Base-by-base conservation (phyloP, 2,888 invertebrate species). In the Drosophila imparisetae region DNA sequence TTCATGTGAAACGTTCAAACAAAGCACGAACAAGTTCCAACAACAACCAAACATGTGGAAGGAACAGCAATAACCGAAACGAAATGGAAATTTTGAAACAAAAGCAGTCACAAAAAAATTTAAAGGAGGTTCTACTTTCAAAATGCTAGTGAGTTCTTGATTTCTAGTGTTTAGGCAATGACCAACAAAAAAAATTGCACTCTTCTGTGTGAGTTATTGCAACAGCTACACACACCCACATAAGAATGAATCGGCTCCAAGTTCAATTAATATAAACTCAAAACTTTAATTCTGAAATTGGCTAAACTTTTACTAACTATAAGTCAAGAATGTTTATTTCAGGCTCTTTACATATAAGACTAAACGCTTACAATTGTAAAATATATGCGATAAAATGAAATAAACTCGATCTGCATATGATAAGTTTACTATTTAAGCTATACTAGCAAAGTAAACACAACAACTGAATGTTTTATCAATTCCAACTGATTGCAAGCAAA, bases 1-100 rank as follows among this genome's bases (percentile, higher is more conserved):
- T 89, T 86, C 70, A 75, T 83, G 81, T 70, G 87, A 90, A 81
- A 89, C 72, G 76, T 71, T 73, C 71, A 72, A 83, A 76, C 77
- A 80, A 79, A 86, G 75, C 86, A 66, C 54, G 66, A 70, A 78
- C 63, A 65, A 53, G 55, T 48, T 30, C 59, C 48, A 78, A 88
- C 73, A 83, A 83, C 74, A 55, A 65, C 65, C 57, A 55, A 30
- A 40, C 59, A 40, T 60, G 15, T 40, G 27, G 42, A 62, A 50
- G 53, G 58, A 49, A 61, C 55, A 59, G 40, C 63, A 58, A 21
- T 50, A 40, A 45, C 48, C 53, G 55, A 68, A 50, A 78, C 66
- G 70, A 80, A 80, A 75, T 77, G 64, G 70, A 88, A 83, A 68
- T 66, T 73, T 70, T 66, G 67, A 78, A 89, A 86, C 87, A 84